Percentiles rank a stretch among this genome's conserved stretches.
Conservation (phyloP, 1,140 invertebrate species). For the Tetramorium simillimum region DNA sequence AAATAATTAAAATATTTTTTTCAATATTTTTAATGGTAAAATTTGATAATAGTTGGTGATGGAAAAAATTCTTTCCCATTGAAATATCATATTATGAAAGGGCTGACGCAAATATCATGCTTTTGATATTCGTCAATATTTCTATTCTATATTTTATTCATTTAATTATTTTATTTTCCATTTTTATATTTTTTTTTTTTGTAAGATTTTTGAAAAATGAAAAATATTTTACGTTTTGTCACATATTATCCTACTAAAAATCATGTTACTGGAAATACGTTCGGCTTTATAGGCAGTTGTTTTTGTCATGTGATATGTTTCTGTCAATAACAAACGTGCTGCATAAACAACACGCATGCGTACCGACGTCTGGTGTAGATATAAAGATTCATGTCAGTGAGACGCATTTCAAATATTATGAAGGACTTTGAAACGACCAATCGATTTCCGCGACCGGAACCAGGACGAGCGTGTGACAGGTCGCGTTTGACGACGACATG, state of each 20-base stretch:
- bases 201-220: background rate
- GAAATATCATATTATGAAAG: background rate
- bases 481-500: constrained; percentile 56
- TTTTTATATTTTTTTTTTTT: constrained; percentile 1
- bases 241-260: constrained; percentile 34
- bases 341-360: constrained; percentile 43
- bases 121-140: constrained; percentile 11
- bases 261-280: constrained; percentile 45
- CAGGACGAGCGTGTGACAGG: constrained; percentile 56
- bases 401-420: constrained; percentile 58
- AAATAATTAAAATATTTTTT: background rate
- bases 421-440: constrained; percentile 59
- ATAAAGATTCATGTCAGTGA: constrained; percentile 58
- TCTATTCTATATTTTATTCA: background rate
- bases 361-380: constrained; percentile 37
- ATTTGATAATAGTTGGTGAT: background rate
- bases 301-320: constrained; percentile 59
- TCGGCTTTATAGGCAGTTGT: constrained; percentile 44
- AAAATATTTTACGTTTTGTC: constrained; percentile 14
- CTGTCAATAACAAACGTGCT: constrained; percentile 57
- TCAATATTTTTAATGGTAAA: background rate
- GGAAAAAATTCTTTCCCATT: background rate
- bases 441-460: constrained; percentile 56
- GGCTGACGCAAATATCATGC: background rate
- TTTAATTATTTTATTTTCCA: background rate